These are phyloP conservation scores for Equus quagga DNA, from an alignment of 2,113 vertebrate species.

Conservation along the genomic window DNA sequence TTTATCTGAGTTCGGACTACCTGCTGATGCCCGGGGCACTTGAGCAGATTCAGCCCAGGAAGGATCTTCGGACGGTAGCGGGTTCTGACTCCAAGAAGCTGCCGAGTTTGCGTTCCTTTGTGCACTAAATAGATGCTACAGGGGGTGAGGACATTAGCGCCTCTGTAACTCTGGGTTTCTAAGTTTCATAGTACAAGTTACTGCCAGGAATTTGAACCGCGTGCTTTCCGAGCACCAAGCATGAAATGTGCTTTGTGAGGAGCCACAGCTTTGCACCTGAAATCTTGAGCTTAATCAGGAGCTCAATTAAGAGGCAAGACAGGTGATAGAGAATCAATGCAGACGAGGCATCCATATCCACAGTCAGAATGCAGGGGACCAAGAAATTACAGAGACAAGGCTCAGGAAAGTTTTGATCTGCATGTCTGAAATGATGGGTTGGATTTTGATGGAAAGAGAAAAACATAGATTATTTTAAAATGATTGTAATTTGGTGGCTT, in stretches of 20 bases:
- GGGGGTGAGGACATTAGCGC: fast-evolving
- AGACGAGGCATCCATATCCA: fast-evolving
- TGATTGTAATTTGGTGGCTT: not conserved
- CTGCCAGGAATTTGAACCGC: fast-evolving
- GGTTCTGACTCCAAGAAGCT: fast-evolving
- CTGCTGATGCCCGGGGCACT: fast-evolving
- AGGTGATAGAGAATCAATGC: fast-evolving
- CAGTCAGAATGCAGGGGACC: fast-evolving
- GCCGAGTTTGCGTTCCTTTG: fast-evolving
- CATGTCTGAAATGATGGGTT: fast-evolving
- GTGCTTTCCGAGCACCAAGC: not conserved
- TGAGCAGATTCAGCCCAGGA: fast-evolving
- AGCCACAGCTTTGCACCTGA: not conserved
- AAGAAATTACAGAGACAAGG: fast-evolving
- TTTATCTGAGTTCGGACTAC: fast-evolving
- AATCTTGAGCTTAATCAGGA: not conserved
- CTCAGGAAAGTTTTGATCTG: fast-evolving
- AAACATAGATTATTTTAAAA: not conserved
- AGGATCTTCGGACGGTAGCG: not conserved
- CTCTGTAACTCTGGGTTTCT: not conserved
- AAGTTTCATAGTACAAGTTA: fast-evolving
- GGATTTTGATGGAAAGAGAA: not conserved
- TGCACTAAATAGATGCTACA: fast-evolving
- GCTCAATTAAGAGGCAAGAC: too few relatives aligned
- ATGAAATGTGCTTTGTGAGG: fast-evolving